phyloP scores from a whole-genome alignment of 2,113 vertebrate species.

The Arvicanthis niloticus region DNA sequence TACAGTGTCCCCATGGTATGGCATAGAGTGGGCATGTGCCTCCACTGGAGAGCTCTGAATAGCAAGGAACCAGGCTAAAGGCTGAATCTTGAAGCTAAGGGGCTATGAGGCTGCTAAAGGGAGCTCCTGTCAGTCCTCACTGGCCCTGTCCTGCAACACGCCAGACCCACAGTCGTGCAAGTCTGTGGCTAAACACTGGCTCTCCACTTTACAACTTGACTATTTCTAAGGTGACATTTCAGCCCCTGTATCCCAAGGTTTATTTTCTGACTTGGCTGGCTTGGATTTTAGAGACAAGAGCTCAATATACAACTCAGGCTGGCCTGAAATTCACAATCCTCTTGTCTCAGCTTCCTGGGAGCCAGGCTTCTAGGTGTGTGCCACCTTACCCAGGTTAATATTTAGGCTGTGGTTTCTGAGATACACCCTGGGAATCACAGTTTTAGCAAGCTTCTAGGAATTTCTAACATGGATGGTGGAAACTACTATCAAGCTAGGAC shows the following conservation, averaged over 20 bases:
- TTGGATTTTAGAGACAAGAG: background rate
- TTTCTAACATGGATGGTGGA: background rate
- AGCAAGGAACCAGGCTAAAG: accelerated
- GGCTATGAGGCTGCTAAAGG: accelerated
- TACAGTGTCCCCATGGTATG: background rate
- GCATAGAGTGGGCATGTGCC: background rate
- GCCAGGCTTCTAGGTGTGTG: background rate
- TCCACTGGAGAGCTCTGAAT: background rate
- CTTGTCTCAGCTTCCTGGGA: background rate
- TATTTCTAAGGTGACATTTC: background rate
- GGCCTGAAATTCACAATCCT: background rate
- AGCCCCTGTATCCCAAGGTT: background rate
- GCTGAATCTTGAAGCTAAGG: accelerated
- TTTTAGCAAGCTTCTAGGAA: background rate
- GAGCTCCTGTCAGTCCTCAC: no score
- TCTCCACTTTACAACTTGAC: no score
- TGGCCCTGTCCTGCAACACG: no score
- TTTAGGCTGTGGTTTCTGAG: background rate
- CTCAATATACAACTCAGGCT: background rate
- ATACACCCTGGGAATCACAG: background rate
- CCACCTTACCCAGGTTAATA: no score
- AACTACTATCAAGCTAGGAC: background rate
- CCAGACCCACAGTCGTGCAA: background rate
- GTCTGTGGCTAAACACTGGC: background rate
- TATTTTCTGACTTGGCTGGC: background rate